Evolutionary conservation across 1,140 invertebrate genomes (phyloP), one percentile per base, ranked within the genome.

Genomic region (Pseudomyrmex concolor): DNA sequence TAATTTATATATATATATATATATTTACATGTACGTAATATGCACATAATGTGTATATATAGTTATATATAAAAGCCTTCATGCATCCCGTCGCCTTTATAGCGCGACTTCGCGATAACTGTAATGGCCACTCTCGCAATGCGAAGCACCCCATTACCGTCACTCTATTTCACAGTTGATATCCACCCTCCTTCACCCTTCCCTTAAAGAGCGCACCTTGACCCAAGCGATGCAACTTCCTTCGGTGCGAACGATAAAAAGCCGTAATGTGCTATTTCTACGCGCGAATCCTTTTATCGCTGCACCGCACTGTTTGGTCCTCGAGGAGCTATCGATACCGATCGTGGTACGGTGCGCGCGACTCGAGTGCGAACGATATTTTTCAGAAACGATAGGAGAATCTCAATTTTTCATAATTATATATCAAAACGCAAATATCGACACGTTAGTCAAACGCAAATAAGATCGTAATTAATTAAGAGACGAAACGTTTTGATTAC

Each of bases 151-250:
- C 86, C 81, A 89, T 89, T 89, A 89, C 84, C 84, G 84, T 88
- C 87, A 89, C 87, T 88, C 84, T 89, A 89, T 89, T 89, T 89
- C 86, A 84, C 81, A 82, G 78, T 88, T 86, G 84, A 86, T 89
- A 89, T 89, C 86, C 74, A 72, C 67, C 57, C 78, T 19, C 78
- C 76, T 83, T 77, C 77, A 84, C 55, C 62, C 62, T 67, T 76
- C 55, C 64, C 64, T 81, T 84, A 70, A 74, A 87, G 76, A 70
- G 51, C 13, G 48, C 55, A 87, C 83, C 85, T 87, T 84, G 85
- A 88, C 86, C 82, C 70, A 63, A 5, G 54, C 64, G 64, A 51
- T 34, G 73, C 64, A 48, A 84, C 34, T 60, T 59, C 78, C 50
- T 17, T 55, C 22, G 43, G 45, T 59, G 72, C 17, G 17, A n/a